Percentiles rank a stretch among this genome's conserved stretches.
phyloP scores from a whole-genome alignment of 2,113 vertebrate species.

The Rana temporaria region DNA sequence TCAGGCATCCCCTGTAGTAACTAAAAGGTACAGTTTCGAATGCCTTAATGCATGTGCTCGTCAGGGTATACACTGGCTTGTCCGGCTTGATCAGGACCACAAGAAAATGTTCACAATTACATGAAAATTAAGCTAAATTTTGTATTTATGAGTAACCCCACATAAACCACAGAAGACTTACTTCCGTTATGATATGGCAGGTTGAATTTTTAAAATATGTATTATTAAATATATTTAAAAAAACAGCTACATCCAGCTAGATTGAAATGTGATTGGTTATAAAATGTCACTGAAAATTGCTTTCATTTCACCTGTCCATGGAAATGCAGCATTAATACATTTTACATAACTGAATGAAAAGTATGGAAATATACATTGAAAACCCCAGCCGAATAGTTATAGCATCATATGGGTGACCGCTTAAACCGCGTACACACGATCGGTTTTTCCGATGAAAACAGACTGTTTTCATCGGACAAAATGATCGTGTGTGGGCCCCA shows the following conservation, averaged over 20 bases:
- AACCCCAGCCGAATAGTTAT: background rate
- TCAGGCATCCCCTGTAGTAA: too few relatives aligned
- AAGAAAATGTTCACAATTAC: too few relatives aligned
- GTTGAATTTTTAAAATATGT: constrained; percentile 33
- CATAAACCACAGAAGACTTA: background rate
- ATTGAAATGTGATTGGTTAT: background rate
- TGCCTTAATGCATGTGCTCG: too few relatives aligned
- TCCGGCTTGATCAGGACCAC: too few relatives aligned
- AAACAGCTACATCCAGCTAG: constrained; percentile 13
- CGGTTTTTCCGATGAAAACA: too few relatives aligned
- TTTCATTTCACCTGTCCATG: constrained; percentile 28
- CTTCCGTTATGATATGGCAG: constrained; percentile 16
- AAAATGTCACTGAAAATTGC: constrained; percentile 35
- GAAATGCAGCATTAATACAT: constrained; percentile 1
- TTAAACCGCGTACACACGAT: too few relatives aligned
- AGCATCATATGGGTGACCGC: too few relatives aligned
- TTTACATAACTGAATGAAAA: constrained; percentile 19
- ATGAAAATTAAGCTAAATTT: background rate
- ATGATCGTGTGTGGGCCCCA: too few relatives aligned
- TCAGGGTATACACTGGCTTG: too few relatives aligned
- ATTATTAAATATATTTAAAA: constrained; percentile 45
- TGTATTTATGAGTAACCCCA: constrained; percentile 26
- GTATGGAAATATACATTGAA: background rate
- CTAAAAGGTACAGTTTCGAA: too few relatives aligned
- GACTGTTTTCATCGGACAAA: too few relatives aligned